Base-by-base conservation (phyloP, 2,113 vertebrate genomes). In the Sebastes fasciatus region DNA sequence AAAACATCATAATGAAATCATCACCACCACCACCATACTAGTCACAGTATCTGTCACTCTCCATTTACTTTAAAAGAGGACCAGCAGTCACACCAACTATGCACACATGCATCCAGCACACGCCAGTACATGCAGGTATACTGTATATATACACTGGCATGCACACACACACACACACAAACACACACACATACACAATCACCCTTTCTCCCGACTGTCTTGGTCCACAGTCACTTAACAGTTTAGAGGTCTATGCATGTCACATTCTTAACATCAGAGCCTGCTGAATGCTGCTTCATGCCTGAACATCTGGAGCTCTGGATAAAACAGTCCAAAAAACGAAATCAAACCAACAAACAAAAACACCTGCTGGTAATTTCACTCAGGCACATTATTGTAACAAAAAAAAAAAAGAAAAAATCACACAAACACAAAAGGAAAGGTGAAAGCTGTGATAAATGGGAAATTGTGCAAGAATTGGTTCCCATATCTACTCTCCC, bases 201-300 rank as follows among this genome's bases (percentile, higher is more conserved):
- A 17, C 63, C 0, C 34, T 58, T 60, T 79, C 65, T 78, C 61
- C 61, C 9, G 2, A 65, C 72, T 64, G 76, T 72, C 76, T 34
- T 85, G 86, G 83, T 86, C 85, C 85, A 82, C 82, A 80, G 72
- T 88, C 81, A 82, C 77, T 63, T 74, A 91, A 94, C 91, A 93
- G 92, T 94, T 89, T 93, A 66, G 72, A 91, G 92, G 93, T 94
- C 91, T 89, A 85, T 86, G 86, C 86, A 89, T 85, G 85, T 93
- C 84, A 93, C 91, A 92, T 93, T 93, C 89, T 92, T 79, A 74
- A 92, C 78, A 91, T 93, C 88, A 90, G 92, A 92, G 76, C 91
- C 89, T 68, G 85, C 87, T 82, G 87, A 88, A 83, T 90, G 88
- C 77, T 89, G 78, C 77, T 74, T 84, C 60, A 72, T 86, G 88